Evolutionary conservation across 92 coral and sea anemone genomes (phyloP).

Genomic region (Micromussa lordhowensis): DNA sequence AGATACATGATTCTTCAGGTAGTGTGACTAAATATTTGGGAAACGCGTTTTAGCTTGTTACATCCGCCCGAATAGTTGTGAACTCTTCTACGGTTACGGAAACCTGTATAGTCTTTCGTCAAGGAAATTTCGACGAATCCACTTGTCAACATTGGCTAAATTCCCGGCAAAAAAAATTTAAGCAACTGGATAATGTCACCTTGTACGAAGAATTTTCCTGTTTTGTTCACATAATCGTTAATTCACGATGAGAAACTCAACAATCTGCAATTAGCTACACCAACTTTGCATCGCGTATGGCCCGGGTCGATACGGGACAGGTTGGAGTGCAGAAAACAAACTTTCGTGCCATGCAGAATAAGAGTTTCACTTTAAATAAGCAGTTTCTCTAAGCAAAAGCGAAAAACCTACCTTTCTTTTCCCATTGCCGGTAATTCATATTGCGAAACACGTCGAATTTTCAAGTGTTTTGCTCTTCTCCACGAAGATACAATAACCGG

Average conservation of each 20-base stretch:
- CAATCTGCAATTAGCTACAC: background rate
- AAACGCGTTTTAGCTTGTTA: background rate
- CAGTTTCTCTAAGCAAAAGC: background rate
- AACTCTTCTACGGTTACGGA: conserved; percentile 2
- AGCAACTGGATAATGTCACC: background rate
- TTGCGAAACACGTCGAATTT: background rate
- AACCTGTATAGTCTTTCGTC: conserved; percentile 4
- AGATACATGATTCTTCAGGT: background rate
- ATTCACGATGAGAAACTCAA: background rate
- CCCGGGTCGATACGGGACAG: background rate
- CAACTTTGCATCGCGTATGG: background rate
- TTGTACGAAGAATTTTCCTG: background rate
- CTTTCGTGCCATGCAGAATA: conserved; percentile 32
- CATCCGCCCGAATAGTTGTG: background rate
- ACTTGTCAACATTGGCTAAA: background rate
- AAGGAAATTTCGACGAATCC: conserved; percentile 22
- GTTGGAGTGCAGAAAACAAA: conserved; percentile 8
- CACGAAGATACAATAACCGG: background rate
- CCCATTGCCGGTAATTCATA: conserved; percentile 16
- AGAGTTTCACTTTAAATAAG: background rate
- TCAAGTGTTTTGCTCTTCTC: background rate
- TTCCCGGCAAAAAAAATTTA: background rate
- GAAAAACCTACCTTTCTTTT: conserved; percentile 23
- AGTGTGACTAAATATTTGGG: background rate
- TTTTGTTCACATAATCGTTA: background rate